Evolutionary conservation across 2,113 vertebrate species (phyloP), one percentile per base, ranked within the genome.

Genomic region (Telmatochromis brichardi): DNA sequence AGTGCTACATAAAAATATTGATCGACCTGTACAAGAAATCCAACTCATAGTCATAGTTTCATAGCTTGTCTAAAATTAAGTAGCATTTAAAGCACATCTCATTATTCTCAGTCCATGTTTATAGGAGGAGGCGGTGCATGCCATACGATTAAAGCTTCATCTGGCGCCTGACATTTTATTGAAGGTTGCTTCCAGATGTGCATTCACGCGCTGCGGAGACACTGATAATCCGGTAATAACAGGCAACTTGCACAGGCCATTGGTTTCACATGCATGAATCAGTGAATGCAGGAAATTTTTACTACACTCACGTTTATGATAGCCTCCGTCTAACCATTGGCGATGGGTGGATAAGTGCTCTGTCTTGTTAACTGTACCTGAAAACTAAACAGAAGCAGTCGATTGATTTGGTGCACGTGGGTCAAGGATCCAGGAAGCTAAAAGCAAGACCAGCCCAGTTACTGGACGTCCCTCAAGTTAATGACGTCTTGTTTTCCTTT

Each of bases 121-220:
- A 76, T 55, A 80, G 55, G 73, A 86, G 68, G 55, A 79, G 35
- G 35, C 42, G 21, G n/a, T 3, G 9, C 80, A 80, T 80, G 87
- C 73, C 82, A 84, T 80, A 76, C 86, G 86, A 81, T 88, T 92
- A 89, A 87, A 81, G 81, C 54, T 35, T 73, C 58, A 83, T 80
- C 71, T 78, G 89, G 87, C 58, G 81, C 89, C 90, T 14, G 28
- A 31, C 68, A 45, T 88, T 90, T 86, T 76, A 82, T 86, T 83
- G 51, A 87, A 53, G 80, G 35, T 68, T 88, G 71, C 84, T 93
- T 92, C 78, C 83, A 84, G 73, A 76, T 83, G n/a, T 35, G 6
- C 78, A 37, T 76, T 81, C 60, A 83, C 40, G 12, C 47, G 47
- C 82, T 76, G 54, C 21, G 35, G 71, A 58, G 58, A 65, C 84